These are phyloP conservation scores for Pteria penguin DNA, from an alignment of 2,888 invertebrate genomes.

Conservation along the genomic window DNA sequence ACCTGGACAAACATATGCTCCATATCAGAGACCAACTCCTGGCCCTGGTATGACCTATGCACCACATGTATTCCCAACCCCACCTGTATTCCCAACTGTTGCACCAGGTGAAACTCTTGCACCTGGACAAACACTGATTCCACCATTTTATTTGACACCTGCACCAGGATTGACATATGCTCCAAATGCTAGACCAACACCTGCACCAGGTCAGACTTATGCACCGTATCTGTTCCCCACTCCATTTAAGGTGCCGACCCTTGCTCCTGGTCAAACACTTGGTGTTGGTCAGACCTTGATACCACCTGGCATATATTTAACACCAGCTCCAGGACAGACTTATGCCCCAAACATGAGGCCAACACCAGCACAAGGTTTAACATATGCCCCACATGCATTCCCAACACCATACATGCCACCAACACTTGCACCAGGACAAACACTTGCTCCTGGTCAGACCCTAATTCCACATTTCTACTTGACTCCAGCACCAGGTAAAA, in stretches of 20 bases:
- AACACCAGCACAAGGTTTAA: conserved; percentile 32
- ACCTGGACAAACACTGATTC: conserved; percentile 43
- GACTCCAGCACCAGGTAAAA: conserved; percentile 28
- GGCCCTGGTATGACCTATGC: conserved; percentile 35
- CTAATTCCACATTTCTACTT: conserved; percentile 32
- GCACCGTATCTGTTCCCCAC: background rate
- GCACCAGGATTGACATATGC: conserved; percentile 26
- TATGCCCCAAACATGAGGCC: conserved; percentile 38
- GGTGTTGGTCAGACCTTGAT: background rate
- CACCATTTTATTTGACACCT: conserved; percentile 47
- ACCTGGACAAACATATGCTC: conserved; percentile 42
- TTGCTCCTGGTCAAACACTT: background rate
- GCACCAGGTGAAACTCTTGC: conserved; percentile 50
- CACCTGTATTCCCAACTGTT: conserved; percentile 17
- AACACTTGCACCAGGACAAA: conserved; percentile 44
- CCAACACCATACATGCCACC: conserved; percentile 57
- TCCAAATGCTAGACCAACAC: conserved; percentile 23
- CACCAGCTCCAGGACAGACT: background rate
- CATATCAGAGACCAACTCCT: conserved; percentile 41
- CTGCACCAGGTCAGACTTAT: conserved; percentile 10
- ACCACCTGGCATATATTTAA: background rate
- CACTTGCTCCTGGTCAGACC: conserved; percentile 30
- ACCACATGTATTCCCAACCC: conserved; percentile 40
- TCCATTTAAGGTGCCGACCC: background rate
- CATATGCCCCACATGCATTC: conserved; percentile 45